Conservation (phyloP, 2,797 vertebrate species). For the Nasua narica region DNA sequence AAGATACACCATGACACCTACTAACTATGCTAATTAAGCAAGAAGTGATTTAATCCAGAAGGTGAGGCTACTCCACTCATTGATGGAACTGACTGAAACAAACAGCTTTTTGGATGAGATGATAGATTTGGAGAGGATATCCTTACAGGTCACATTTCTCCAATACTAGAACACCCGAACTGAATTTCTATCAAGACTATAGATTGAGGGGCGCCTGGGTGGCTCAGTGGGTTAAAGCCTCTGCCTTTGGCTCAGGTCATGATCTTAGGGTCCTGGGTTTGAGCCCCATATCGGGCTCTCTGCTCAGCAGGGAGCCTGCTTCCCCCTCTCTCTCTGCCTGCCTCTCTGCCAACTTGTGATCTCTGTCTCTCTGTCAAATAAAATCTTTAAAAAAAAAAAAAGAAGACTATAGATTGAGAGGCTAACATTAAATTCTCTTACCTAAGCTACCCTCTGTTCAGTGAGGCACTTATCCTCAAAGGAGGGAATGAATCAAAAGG, state of each 20-base stretch:
- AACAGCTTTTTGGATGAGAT: not conserved
- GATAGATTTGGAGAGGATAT: not conserved
- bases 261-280: too few relatives aligned
- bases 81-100: not conserved
- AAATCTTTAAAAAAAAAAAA: too few relatives aligned
- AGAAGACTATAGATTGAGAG: not conserved
- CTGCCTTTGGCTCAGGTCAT: too few relatives aligned
- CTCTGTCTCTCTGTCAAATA: too few relatives aligned
- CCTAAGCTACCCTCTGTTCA: not conserved
- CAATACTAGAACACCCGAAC: not conserved
- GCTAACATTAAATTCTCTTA: not conserved
- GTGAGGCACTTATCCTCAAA: not conserved
- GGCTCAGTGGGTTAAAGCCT: too few relatives aligned
- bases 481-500: not conserved
- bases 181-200: not conserved
- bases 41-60: not conserved
- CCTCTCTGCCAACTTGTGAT: too few relatives aligned
- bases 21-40: not conserved
- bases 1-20: not conserved
- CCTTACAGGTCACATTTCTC: not conserved
- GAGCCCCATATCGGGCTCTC: too few relatives aligned
- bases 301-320: too few relatives aligned
- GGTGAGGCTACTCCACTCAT: not conserved
- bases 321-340: too few relatives aligned
- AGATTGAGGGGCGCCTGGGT: not conserved